These are phyloP conservation scores for Chloroceryle inda DNA, from an alignment of 2,797 vertebrate species.

Conservation along the genomic window DNA sequence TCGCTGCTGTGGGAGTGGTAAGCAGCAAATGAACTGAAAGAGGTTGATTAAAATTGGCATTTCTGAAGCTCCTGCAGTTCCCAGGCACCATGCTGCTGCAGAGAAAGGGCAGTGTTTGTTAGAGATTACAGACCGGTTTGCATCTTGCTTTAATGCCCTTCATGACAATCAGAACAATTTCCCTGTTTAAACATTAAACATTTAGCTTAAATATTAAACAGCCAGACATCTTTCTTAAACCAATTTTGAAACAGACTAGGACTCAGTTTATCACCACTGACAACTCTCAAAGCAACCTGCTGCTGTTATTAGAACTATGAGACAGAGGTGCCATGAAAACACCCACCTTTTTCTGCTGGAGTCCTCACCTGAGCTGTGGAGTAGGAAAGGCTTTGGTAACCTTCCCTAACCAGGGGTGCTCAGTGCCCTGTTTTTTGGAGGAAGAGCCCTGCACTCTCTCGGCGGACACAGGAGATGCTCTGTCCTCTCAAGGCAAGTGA, in stretches of 20 bases:
- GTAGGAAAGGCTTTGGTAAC: not conserved
- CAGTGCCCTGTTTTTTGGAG: not conserved
- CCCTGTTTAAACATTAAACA: constrained; percentile 66
- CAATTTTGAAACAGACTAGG: constrained; percentile 13
- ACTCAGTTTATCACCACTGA: not conserved
- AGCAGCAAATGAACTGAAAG: not conserved
- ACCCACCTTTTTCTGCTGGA: not conserved
- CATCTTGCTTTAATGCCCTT: constrained; percentile 35
- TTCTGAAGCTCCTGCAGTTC: constrained; percentile 31
- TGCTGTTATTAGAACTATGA: not conserved
- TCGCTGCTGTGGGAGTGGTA: not conserved
- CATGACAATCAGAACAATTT: constrained; percentile 50
- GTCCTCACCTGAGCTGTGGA: fast-evolving
- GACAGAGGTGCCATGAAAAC: not conserved
- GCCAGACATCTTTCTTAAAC: constrained; percentile 37
- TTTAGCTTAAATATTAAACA: constrained; percentile 68
- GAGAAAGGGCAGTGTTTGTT: constrained; percentile 1
- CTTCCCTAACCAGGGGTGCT: not conserved
- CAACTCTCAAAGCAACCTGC: not conserved
- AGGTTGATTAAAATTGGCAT: constrained; percentile 51
- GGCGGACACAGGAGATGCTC: not conserved
- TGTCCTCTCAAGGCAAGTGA: not conserved
- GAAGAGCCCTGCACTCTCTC: not conserved
- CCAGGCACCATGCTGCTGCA: not conserved
- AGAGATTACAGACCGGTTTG: constrained; percentile 8